Percentiles rank a stretch among this genome's conserved stretches.
Conservation (phyloP, 1,140 invertebrate genomes). For the Bombus confusus region DNA sequence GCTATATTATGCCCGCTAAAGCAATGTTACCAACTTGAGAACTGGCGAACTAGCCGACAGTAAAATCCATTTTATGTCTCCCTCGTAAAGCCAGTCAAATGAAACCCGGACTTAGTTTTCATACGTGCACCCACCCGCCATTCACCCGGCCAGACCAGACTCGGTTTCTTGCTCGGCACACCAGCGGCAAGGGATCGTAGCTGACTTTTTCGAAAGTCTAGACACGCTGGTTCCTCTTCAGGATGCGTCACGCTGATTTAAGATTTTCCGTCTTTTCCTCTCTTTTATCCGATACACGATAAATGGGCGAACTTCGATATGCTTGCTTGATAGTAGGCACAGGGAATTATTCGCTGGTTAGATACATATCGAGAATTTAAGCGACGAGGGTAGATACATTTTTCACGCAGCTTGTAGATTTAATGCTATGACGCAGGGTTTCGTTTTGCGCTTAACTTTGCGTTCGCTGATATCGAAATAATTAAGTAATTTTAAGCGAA, state of each 20-base stretch:
- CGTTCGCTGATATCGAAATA: too few species aligned
- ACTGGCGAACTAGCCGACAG: constrained; percentile 81
- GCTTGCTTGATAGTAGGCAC: too few species aligned
- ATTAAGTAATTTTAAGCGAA: too few species aligned
- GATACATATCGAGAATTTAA: too few species aligned
- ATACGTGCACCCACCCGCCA: constrained; percentile 74
- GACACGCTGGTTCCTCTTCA: constrained; percentile 43
- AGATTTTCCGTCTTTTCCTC: not conserved
- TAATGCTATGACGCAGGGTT: too few species aligned
- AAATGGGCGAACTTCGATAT: too few species aligned
- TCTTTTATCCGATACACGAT: too few species aligned
- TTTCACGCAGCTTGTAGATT: too few species aligned
- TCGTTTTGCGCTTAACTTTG: too few species aligned
- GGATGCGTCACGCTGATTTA: not conserved
- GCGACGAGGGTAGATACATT: too few species aligned
- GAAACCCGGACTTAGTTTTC: constrained; percentile 81
- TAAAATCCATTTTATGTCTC: constrained; percentile 81
- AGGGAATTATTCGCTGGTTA: too few species aligned
- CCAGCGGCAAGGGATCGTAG: constrained; percentile 21
- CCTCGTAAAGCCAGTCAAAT: constrained; percentile 81
- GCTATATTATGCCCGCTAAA: constrained; percentile 76
- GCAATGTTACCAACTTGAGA: constrained; percentile 80
- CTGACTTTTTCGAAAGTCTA: constrained; percentile 60
- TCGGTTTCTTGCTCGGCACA: constrained; percentile 42
- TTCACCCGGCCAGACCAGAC: constrained; percentile 40